Percentiles rank a stretch among this genome's conserved stretches.
Conservation (phyloP, 2,888 invertebrate genomes). For the Drosophila sordidula region DNA sequence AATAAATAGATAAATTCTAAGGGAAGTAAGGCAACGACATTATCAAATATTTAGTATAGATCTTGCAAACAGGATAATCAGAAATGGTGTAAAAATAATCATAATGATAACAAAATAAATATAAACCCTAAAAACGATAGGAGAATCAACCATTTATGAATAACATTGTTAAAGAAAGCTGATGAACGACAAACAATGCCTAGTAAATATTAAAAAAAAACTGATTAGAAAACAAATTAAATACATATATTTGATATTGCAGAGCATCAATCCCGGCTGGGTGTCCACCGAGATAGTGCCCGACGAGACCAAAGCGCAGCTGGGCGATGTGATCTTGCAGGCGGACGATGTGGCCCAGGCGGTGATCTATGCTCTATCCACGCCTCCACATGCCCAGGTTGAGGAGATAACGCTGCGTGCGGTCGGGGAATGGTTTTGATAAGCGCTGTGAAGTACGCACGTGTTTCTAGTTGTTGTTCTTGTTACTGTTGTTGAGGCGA, state of each 20-base stretch:
- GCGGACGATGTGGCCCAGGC: conserved; percentile 82
- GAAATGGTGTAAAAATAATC: too few relatives aligned
- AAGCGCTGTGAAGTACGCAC: conserved; percentile 24
- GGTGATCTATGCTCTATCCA: conserved; percentile 78
- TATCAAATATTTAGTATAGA: too few relatives aligned
- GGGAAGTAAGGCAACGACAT: too few relatives aligned
- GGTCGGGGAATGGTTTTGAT: conserved; percentile 79
- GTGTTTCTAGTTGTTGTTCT: conserved; percentile 14
- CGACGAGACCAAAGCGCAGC: conserved; percentile 59
- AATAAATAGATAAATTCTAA: too few relatives aligned
- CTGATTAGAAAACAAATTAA: too few relatives aligned
- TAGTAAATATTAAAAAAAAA: too few relatives aligned
- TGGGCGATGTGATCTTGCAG: conserved; percentile 74
- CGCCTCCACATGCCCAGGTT: conserved; percentile 78
- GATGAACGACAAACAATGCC: too few relatives aligned
- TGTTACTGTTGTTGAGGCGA: conserved; percentile 18
- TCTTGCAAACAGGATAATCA: too few relatives aligned
- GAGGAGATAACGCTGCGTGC: conserved; percentile 81
- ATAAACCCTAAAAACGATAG: too few relatives aligned
- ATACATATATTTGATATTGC: background rate
- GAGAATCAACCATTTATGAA: too few relatives aligned
- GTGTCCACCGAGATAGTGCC: conserved; percentile 83
- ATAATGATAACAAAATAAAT: too few relatives aligned
- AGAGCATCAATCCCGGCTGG: conserved; percentile 83
- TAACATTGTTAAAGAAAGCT: too few relatives aligned